phyloP scores from a whole-genome alignment of 2,797 vertebrate species.

The Scolopax bukidnonensis region DNA sequence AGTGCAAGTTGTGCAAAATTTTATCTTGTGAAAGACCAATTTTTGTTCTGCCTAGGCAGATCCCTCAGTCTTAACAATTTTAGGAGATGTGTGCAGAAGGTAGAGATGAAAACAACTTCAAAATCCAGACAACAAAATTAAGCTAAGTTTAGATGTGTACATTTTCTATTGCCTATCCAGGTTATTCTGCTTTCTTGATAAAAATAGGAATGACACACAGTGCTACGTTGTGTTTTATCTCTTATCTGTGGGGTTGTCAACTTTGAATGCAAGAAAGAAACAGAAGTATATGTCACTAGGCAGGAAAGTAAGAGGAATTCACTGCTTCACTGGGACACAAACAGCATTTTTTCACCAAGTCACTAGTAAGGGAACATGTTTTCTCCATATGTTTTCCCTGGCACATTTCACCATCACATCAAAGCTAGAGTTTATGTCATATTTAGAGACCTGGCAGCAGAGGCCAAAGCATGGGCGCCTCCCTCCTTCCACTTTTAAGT shows the following conservation, averaged over 20 bases:
- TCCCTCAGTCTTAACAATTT: not conserved
- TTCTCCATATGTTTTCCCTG: not conserved
- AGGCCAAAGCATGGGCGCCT: not conserved
- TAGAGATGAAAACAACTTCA: not conserved
- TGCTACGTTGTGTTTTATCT: not conserved
- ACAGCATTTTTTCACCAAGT: not conserved
- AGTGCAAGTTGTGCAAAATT: not conserved
- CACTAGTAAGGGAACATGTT: not conserved
- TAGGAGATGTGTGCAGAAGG: not conserved
- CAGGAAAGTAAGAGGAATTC: not conserved
- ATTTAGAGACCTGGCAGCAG: not conserved
- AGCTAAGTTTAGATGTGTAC: not conserved
- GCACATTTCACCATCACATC: not conserved
- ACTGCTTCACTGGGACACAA: not conserved
- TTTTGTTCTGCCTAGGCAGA: not conserved
- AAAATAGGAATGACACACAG: not conserved
- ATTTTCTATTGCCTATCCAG: not conserved
- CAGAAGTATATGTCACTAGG: not conserved
- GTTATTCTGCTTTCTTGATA: not conserved
- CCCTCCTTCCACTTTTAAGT: not conserved
- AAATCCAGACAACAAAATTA: not conserved
- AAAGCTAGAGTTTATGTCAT: not conserved
- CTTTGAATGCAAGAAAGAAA: not conserved
- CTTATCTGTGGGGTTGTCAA: not conserved
- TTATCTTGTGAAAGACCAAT: not conserved